A percentile compares a stretch with the other conserved stretches of the same genome.
Evolutionary conservation across 2,113 vertebrate species (phyloP).

Genomic region (Oreochromis aureus): DNA sequence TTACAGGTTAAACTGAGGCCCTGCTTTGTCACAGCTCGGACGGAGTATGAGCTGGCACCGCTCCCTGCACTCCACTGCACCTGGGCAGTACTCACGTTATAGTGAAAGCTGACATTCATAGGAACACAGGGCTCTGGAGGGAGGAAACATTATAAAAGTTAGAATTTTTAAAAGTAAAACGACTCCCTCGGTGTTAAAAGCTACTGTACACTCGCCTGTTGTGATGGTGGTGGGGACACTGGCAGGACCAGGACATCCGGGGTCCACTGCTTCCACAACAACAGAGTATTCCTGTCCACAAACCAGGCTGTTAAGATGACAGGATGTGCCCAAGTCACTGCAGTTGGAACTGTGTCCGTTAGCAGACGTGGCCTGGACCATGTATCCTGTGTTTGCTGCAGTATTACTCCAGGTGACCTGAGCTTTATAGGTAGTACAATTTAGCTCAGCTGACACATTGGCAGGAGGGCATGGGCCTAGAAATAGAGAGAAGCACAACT

Average conservation of each 20-base stretch:
- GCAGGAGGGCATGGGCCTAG: conserved; percentile 63
- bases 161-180: neutral
- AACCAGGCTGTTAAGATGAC: conserved; percentile 37
- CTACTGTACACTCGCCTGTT: conserved; percentile 33
- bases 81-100: conserved; percentile 17
- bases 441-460: conserved; percentile 28
- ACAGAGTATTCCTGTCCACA: conserved; percentile 61
- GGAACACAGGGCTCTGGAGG: conserved; percentile 60
- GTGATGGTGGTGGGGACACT: conserved; percentile 17
- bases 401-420: conserved; percentile 48
- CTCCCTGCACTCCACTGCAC: conserved; percentile 46
- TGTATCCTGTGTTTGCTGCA: conserved; percentile 33
- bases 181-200: neutral
- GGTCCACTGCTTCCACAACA: conserved; percentile 35
- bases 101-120: conserved; percentile 25
- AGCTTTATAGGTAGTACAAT: conserved; percentile 35
- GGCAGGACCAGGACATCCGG: conserved; percentile 44
- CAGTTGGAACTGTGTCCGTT: conserved; percentile 41
- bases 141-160: neutral
- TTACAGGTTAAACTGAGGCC: conserved; percentile 22
- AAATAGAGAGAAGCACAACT: neutral
- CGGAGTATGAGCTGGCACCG: conserved; percentile 45
- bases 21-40: conserved; percentile 37
- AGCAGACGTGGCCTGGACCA: conserved; percentile 22
- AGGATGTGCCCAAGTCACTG: conserved; percentile 27